A percentile compares a stretch with the other conserved stretches of the same genome.
These are phyloP conservation scores for Mythimna albipuncta DNA, from an alignment of 2,888 invertebrate species.

Conservation along the genomic window DNA sequence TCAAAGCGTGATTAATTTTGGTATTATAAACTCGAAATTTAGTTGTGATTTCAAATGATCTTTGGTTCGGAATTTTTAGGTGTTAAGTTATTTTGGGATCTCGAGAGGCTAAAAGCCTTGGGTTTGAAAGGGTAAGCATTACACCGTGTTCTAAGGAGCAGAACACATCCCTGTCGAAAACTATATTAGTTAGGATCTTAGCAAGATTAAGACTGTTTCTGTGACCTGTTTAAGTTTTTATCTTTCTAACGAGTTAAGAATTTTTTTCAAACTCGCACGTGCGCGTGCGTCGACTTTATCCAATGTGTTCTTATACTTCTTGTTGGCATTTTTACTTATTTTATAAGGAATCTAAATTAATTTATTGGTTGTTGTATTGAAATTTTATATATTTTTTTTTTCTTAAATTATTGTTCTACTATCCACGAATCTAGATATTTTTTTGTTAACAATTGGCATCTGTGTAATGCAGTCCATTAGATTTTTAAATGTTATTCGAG, in stretches of 20 bases:
- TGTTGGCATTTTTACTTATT: constrained; percentile 91
- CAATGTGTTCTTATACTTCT: constrained; percentile 90
- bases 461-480: constrained; percentile 87
- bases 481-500: constrained; percentile 67
- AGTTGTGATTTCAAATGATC: constrained; percentile 84
- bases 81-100: constrained; percentile 86
- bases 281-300: constrained; percentile 78
- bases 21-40: constrained; percentile 82
- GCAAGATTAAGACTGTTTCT: constrained; percentile 91
- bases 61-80: constrained; percentile 79
- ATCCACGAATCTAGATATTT: constrained; percentile 77
- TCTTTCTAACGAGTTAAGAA: constrained; percentile 87
- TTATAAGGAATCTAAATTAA: constrained; percentile 90
- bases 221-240: constrained; percentile 91
- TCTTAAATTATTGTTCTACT: constrained; percentile 88
- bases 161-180: constrained; percentile 90
- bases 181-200: constrained; percentile 90
- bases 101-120: constrained; percentile 76
- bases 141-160: constrained; percentile 90
- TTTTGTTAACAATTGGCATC: constrained; percentile 85
- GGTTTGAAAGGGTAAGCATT: constrained; percentile 80
- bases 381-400: constrained; percentile 85
- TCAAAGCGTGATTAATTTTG: constrained; percentile 83
- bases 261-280: constrained; percentile 73
- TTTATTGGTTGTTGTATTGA: constrained; percentile 91